Evolutionary conservation across 2,888 invertebrate genomes (phyloP), one percentile per base, ranked within the genome.

Genomic region (Mesochorus sp.): DNA sequence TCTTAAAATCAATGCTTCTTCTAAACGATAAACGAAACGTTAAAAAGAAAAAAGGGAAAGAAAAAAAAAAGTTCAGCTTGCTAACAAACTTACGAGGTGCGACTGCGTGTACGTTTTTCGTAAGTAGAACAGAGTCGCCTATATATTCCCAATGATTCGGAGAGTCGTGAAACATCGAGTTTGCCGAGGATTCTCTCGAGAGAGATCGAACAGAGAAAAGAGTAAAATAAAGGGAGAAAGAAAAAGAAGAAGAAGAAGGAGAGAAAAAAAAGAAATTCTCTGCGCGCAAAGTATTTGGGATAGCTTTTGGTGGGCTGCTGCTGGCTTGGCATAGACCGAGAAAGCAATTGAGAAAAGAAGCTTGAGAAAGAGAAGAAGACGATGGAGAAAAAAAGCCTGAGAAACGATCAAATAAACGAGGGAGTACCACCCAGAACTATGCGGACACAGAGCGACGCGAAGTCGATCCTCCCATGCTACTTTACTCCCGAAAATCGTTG

Each of bases 261-360:
- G 57, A 67, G 42, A 53, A 19, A 61, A 44, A 55, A 62, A 37
- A 26, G 31, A 21, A 12, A 34, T 14, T 14, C 49, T 49, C 66
- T 28, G 34, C 6, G 42, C 24, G 61, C 4, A 49, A 71, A 44
- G 51, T 66, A 62, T 76, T 76, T 66, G 49, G 74, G 49, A 74
- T 70, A 59, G 74, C 59, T 68, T 51, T 73, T 76, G 79, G 79
- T 70, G 53, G 66, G 75, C 24, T 68, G n/a, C n/a, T 68, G 79
- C 77, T 37, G 62, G 61, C 51, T 74, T 44, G 62, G 64, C 57
- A 64, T 49, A 57, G 49, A 12, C 42, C 51, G 64, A 76, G 76
- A 79, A 67, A 72, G 71, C 76, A 70, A 74, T 74, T 57, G 74
- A 59, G 64, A 70, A 51, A 74, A 70, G 73, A 78, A 68, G 57